Evolutionary conservation across 2,888 invertebrate genomes (phyloP).

Genomic region (Trachelus troglodyta): DNA sequence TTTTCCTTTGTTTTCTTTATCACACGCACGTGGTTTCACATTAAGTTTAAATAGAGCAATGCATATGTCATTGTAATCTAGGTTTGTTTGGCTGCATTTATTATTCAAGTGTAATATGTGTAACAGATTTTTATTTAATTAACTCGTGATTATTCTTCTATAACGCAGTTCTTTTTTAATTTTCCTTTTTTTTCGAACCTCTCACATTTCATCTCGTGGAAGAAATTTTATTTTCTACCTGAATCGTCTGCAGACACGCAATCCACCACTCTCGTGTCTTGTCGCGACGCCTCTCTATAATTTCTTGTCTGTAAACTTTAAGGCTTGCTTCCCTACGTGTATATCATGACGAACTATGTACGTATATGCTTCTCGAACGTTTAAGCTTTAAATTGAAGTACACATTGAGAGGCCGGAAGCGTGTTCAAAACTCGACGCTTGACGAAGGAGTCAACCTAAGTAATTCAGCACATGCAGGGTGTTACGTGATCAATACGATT

Average conservation of each 20-base stretch:
- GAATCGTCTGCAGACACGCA: background rate
- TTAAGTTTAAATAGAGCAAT: background rate
- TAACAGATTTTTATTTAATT: background rate
- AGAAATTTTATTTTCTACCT: background rate
- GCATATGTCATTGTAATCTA: background rate
- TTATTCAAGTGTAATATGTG: background rate
- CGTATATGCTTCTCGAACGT: background rate
- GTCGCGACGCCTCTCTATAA: background rate
- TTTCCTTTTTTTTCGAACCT: background rate
- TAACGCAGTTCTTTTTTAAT: background rate
- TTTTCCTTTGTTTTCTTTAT: background rate
- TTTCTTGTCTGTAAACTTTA: background rate
- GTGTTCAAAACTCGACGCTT: slow-evolving; percentile 19
- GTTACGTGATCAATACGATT: background rate
- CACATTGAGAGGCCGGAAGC: background rate
- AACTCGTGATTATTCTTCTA: background rate
- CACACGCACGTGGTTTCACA: background rate
- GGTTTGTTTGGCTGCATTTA: background rate
- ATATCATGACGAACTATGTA: background rate
- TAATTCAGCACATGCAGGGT: slow-evolving; percentile 27
- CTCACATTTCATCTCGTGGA: background rate
- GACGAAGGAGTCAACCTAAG: slow-evolving; percentile 27
- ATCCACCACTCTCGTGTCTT: background rate
- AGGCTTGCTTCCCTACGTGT: background rate
- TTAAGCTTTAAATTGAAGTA: background rate